A percentile compares a stretch with the other conserved stretches of the same genome.
phyloP scores from a whole-genome alignment of 1,140 invertebrate genomes.

The Geopemphigus sp. region DNA sequence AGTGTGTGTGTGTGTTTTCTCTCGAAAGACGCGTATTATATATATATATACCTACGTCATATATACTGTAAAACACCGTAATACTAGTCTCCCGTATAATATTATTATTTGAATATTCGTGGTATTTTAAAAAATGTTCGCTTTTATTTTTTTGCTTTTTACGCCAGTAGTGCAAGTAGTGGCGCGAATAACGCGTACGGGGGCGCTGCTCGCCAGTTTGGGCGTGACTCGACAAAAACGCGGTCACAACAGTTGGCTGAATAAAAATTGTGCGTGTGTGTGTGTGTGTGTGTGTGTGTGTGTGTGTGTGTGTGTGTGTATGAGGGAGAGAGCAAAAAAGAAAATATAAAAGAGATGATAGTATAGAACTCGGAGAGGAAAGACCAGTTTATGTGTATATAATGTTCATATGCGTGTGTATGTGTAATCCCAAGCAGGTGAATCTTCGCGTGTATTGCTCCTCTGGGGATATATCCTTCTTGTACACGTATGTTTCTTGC shows the following conservation, averaged over 20 bases:
- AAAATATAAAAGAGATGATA: not conserved
- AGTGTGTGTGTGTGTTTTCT: not conserved
- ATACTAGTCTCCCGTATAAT: slow-evolving; percentile 2
- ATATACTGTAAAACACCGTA: too few species aligned
- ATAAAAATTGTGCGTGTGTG: not conserved
- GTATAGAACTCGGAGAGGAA: not conserved
- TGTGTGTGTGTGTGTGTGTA: not conserved
- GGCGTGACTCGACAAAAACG: slow-evolving; percentile 38
- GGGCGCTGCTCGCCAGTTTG: not conserved
- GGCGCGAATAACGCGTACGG: not conserved
- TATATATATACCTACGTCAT: not conserved
- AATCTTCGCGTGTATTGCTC: slow-evolving; percentile 27
- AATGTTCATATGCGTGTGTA: not conserved
- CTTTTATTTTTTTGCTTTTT: slow-evolving; percentile 9
- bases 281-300: not conserved
- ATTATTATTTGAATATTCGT: slow-evolving; percentile 6
- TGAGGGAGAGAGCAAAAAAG: not conserved
- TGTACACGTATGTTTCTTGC: not conserved
- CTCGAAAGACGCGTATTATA: not conserved
- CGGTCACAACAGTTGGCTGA: slow-evolving; percentile 33
- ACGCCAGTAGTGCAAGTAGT: not conserved
- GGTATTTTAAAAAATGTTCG: too few species aligned
- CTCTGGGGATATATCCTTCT: not conserved
- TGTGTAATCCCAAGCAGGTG: slow-evolving; percentile 20
- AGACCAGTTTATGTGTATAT: slow-evolving; percentile 20